phyloP scores from a whole-genome alignment of 2,888 invertebrate genomes.

The Drosophila suboccidentalis region DNA sequence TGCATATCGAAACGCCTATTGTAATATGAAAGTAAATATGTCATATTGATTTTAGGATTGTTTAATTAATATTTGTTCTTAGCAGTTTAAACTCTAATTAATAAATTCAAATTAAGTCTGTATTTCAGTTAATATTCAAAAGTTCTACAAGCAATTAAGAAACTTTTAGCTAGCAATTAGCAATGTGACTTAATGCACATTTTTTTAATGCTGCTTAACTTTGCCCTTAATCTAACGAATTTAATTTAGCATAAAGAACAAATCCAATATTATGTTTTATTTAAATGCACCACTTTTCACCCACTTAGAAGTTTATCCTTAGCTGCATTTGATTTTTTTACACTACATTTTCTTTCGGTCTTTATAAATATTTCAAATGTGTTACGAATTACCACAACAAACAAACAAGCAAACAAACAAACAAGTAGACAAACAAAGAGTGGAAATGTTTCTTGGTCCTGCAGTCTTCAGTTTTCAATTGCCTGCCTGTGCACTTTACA shows the following conservation, averaged over 20 bases:
- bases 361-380: constrained; percentile 46
- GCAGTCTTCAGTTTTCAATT: constrained; percentile 37
- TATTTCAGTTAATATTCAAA: no score
- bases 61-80: not conserved
- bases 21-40: not conserved
- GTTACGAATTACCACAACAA: constrained; percentile 48
- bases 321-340: not conserved
- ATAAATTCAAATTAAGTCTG: no score
- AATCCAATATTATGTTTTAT: constrained; percentile 7
- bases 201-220: not conserved
- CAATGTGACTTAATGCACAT: no score
- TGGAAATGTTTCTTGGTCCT: constrained; percentile 23
- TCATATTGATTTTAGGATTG: not conserved
- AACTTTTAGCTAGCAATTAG: not conserved
- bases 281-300: constrained; percentile 10
- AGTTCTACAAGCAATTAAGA: not conserved
- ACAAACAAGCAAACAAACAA: not conserved
- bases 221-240: not conserved
- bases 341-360: constrained; percentile 6
- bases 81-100: not conserved
- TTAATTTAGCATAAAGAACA: constrained; percentile 13
- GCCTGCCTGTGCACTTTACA: constrained; percentile 59
- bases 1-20: not conserved
- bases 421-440: constrained; percentile 14
- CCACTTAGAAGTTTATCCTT: constrained; percentile 1